These are phyloP conservation scores for Nyctalus aviator DNA, from an alignment of 2,797 vertebrate species.

Conservation along the genomic window DNA sequence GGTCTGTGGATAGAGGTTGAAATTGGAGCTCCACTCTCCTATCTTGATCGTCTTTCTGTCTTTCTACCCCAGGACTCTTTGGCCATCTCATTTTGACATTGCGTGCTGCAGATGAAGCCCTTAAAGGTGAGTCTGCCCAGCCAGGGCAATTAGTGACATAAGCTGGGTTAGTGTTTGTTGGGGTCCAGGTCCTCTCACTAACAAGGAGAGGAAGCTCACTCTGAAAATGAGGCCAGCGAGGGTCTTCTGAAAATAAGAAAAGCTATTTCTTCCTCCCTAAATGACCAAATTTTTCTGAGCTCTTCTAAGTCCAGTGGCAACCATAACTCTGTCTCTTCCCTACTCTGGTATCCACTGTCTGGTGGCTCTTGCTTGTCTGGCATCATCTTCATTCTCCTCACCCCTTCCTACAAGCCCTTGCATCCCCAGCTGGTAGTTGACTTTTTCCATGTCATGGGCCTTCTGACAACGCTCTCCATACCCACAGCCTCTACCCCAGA, in stretches of 20 bases:
- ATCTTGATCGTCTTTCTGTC: neutral
- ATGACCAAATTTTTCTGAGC: neutral
- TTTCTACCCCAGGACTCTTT: neutral
- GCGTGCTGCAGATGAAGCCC: rapidly evolving
- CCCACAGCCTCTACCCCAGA: neutral
- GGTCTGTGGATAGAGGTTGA: neutral
- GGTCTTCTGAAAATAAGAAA: neutral
- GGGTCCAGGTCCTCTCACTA: neutral
- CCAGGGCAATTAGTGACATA: neutral
- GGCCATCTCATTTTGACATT: neutral
- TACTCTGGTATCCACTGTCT: neutral
- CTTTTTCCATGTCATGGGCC: neutral
- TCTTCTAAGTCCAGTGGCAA: neutral
- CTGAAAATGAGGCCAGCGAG: neutral
- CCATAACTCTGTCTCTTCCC: neutral
- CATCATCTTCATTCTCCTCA: neutral
- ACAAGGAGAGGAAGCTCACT: neutral
- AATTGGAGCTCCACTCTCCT: neutral
- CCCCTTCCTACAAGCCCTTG: neutral
- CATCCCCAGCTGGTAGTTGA: no score
- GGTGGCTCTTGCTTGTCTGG: neutral
- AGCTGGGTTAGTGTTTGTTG: no score
- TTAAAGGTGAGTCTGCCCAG: neutral
- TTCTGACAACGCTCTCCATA: neutral
- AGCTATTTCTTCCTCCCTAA: neutral